A percentile compares a stretch with the other conserved stretches of the same genome.
Conservation (phyloP, 2,888 invertebrate species). For the Cancer borealis region DNA sequence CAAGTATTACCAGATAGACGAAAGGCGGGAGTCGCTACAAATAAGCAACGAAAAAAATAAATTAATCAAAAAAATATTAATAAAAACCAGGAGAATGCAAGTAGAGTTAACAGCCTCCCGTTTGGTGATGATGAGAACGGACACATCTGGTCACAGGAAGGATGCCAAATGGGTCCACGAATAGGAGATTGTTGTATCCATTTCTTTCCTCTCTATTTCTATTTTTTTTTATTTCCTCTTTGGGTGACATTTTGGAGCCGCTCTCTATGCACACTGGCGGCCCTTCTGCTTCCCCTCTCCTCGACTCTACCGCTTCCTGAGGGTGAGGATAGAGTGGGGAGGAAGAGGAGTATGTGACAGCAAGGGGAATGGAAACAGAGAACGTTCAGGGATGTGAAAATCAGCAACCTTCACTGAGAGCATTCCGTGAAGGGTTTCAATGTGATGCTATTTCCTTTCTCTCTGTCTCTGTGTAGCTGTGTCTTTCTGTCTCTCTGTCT, state of each 20-base stretch:
- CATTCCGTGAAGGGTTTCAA: background rate
- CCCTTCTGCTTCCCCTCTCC: background rate
- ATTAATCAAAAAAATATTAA: background rate
- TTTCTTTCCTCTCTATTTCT: background rate
- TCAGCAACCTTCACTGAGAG: conserved; percentile 24
- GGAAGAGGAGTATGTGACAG: conserved; percentile 34
- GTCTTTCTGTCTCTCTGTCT: background rate
- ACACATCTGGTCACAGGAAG: background rate
- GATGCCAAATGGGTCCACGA: conserved; percentile 32
- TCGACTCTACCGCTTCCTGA: background rate
- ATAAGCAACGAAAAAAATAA: no score
- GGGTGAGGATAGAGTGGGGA: background rate
- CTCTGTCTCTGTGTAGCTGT: background rate
- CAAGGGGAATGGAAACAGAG: background rate
- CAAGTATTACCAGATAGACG: no score
- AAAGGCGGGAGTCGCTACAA: no score
- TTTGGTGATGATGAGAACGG: background rate
- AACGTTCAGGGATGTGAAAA: background rate
- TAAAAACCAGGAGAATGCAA: background rate
- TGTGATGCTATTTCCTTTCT: background rate
- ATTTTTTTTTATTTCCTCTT: background rate
- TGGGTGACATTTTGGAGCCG: background rate
- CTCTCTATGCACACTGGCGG: conserved; percentile 12
- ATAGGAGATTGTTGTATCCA: background rate
- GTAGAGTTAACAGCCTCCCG: background rate